These are phyloP conservation scores for Sicus ferrugineus DNA, from an alignment of 2,888 invertebrate genomes.

Conservation along the genomic window DNA sequence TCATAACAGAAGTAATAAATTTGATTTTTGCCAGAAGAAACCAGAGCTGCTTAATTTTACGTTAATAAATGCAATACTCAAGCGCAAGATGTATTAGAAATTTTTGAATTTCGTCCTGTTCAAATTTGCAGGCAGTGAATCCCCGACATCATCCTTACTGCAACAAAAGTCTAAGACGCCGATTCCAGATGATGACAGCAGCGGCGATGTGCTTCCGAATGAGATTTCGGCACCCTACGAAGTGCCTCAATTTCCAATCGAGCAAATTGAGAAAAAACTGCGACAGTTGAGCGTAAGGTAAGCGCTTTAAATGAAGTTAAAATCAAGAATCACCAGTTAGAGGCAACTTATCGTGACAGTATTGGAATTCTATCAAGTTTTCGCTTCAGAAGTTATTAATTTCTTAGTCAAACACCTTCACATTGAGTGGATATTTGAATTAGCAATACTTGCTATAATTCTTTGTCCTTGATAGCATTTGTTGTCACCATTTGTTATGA, in stretches of 20 bases:
- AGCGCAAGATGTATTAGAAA: background rate
- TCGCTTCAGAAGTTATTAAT: no score
- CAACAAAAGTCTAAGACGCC: constrained; percentile 38
- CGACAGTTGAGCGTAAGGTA: constrained; percentile 89
- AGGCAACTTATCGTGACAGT: no score
- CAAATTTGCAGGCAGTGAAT: constrained; percentile 52
- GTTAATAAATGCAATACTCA: background rate
- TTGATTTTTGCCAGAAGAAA: background rate
- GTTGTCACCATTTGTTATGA: no score
- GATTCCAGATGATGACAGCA: constrained; percentile 37
- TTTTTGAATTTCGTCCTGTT: background rate
- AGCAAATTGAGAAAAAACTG: constrained; percentile 93
- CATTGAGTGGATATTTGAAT: no score
- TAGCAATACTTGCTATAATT: no score
- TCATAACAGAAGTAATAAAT: background rate
- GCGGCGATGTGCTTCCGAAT: constrained; percentile 67
- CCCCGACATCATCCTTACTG: constrained; percentile 39
- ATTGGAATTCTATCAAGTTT: no score
- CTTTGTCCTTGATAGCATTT: no score
- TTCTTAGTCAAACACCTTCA: no score
- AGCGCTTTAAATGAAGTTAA: no score
- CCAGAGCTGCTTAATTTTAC: no score
- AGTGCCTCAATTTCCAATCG: constrained; percentile 97
- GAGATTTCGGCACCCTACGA: constrained; percentile 96
- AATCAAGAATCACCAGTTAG: no score